phyloP scores from a whole-genome alignment of 2,797 vertebrate genomes.

The Gorsachius magnificus region DNA sequence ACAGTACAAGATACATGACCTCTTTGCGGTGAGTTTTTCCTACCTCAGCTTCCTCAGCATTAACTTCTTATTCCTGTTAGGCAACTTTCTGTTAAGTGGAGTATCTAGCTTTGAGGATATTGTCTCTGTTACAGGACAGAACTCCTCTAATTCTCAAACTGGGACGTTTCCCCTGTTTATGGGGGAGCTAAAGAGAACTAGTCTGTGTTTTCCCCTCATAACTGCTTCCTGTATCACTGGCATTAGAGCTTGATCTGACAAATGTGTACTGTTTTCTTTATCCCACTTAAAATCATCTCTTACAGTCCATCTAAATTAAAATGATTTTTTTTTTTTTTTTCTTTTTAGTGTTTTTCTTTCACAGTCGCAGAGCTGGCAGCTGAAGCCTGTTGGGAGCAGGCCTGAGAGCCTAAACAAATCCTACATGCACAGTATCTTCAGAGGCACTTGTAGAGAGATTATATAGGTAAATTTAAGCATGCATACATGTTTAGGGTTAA shows the following conservation, averaged over 20 bases:
- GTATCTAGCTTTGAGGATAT: background rate
- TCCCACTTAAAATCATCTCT: background rate
- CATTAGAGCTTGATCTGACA: background rate
- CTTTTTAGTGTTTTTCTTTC: background rate
- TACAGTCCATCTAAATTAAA: background rate
- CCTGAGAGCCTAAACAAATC: background rate
- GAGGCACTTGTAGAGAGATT: background rate
- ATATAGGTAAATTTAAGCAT: background rate
- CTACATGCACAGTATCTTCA: rapidly evolving
- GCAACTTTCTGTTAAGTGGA: background rate
- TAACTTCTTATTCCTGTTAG: background rate
- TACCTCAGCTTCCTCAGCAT: background rate
- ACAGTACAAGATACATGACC: background rate
- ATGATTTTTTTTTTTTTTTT: background rate
- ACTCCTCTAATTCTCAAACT: background rate
- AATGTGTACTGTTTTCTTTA: background rate
- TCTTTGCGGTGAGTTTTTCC: background rate
- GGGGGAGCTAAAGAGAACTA: background rate
- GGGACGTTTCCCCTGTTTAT: background rate
- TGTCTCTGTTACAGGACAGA: background rate
- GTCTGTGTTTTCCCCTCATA: background rate
- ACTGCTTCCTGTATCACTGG: background rate
- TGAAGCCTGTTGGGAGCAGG: background rate
- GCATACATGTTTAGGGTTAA: background rate
- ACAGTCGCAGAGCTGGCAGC: background rate